Conservation (phyloP, 2,113 vertebrate species). For the Clinocottus analis region DNA sequence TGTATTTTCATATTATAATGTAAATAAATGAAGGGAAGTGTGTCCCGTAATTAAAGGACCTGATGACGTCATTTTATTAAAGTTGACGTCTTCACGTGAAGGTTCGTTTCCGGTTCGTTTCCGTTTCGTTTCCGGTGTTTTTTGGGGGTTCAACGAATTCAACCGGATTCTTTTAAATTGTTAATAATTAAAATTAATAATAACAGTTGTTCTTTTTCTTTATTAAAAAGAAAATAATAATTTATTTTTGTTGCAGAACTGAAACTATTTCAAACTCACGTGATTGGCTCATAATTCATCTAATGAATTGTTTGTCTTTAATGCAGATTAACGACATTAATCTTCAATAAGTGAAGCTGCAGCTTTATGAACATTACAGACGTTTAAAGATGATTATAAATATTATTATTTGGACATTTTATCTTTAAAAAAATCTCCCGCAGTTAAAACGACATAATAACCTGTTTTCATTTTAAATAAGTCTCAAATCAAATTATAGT, state of each 20-base stretch:
- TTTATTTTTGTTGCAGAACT: background rate
- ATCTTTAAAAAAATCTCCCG: background rate
- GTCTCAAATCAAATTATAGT: background rate
- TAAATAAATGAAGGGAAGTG: background rate
- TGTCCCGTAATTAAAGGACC: background rate
- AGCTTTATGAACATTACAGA: background rate
- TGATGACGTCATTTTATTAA: background rate
- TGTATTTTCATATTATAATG: background rate
- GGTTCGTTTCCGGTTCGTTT: too few relatives aligned
- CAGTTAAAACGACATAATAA: background rate
- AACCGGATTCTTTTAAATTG: background rate
- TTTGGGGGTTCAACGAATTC: background rate
- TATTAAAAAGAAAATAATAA: too few relatives aligned
- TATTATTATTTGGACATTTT: background rate
- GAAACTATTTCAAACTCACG: background rate
- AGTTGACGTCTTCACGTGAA: background rate
- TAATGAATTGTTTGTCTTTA: background rate
- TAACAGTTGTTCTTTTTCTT: too few relatives aligned
- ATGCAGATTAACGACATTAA: background rate
- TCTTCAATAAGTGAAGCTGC: too few relatives aligned
- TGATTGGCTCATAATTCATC: too few relatives aligned
- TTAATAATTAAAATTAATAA: too few relatives aligned
- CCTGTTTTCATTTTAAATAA: background rate
- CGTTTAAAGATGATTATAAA: background rate
- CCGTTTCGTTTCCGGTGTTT: too few relatives aligned